A percentile compares a stretch with the other conserved stretches of the same genome.
These are phyloP conservation scores for Melanaphis sacchari DNA, from an alignment of 1,140 invertebrate species.

Conservation along the genomic window DNA sequence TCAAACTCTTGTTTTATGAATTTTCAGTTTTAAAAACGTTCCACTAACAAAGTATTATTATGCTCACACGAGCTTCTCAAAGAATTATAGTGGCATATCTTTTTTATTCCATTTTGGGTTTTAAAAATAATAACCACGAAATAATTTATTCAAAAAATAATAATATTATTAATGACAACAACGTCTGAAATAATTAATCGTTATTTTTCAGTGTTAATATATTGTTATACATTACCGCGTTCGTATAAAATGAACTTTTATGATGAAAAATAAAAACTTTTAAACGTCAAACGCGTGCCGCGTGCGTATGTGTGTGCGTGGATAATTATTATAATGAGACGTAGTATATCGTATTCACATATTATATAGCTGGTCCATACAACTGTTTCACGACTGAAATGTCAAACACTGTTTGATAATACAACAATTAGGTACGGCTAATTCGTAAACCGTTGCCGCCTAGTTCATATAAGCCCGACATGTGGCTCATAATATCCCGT, in stretches of 20 bases:
- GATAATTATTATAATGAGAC: background rate
- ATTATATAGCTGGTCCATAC: background rate
- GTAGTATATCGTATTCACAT: background rate
- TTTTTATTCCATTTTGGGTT: background rate
- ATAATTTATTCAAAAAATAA: background rate
- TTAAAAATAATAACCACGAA: background rate
- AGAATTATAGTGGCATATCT: background rate
- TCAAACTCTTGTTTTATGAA: background rate
- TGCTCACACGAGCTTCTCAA: background rate
- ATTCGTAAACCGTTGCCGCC: background rate
- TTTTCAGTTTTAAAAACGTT: background rate
- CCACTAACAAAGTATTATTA: background rate
- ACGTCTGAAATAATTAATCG: background rate
- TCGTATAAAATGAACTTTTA: background rate
- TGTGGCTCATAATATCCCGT: background rate
- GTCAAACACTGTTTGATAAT: background rate
- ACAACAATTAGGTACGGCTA: background rate
- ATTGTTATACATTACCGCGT: background rate
- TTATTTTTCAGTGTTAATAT: background rate
- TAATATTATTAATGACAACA: background rate
- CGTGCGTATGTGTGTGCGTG: no score
- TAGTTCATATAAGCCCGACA: background rate
- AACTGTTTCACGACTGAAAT: conserved; percentile 9
- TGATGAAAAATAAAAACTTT: background rate
- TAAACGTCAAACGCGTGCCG: background rate